phyloP scores from a whole-genome alignment of 2,113 vertebrate genomes.

The Astur gentilis region DNA sequence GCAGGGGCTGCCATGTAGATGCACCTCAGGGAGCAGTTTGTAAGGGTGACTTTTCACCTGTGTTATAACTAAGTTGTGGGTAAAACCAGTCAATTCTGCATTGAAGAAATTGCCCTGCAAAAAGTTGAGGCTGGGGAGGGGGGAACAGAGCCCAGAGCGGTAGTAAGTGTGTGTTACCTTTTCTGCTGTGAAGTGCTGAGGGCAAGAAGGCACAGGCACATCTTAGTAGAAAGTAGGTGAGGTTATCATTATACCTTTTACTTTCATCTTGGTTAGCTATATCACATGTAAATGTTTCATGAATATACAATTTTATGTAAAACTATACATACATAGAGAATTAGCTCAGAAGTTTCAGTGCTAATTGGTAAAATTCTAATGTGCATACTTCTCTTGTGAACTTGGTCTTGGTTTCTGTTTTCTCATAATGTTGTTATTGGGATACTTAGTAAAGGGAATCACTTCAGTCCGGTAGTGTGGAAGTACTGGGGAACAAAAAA shows the following conservation, averaged over 20 bases:
- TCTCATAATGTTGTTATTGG: neutral
- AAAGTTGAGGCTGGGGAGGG: neutral
- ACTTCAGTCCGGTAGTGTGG: neutral
- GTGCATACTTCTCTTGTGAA: neutral
- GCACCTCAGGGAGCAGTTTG: neutral
- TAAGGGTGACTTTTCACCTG: neutral
- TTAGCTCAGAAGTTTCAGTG: neutral
- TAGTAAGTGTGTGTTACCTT: neutral
- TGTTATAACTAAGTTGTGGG: neutral
- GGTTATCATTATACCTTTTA: neutral
- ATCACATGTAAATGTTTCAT: neutral
- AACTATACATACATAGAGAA: neutral
- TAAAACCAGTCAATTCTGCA: neutral
- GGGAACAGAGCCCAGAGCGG: fast-evolving
- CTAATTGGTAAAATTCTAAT: neutral
- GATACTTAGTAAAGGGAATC: neutral
- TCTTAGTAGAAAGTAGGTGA: neutral
- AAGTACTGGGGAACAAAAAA: neutral
- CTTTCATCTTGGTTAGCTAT: neutral
- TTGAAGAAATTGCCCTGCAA: neutral
- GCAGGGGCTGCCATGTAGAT: neutral
- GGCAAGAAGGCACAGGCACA: neutral
- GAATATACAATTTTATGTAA: neutral
- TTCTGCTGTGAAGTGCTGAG: neutral
- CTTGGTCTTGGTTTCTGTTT: neutral